Evolutionary conservation across 2,113 vertebrate species (phyloP), one percentile per base, ranked within the genome.

Genomic region (Synchiropus splendidus): DNA sequence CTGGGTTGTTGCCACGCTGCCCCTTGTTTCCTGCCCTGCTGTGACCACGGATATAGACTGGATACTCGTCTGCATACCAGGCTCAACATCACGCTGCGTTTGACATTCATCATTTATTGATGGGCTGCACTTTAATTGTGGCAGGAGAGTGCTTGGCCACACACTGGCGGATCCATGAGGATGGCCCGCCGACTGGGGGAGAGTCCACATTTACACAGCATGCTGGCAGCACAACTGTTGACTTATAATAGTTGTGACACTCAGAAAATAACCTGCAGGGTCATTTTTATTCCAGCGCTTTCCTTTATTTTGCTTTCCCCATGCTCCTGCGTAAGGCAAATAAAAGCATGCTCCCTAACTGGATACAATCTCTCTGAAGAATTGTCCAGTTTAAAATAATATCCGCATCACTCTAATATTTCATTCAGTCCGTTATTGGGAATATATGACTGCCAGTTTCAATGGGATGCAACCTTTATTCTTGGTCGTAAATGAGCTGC

Each of bases 81-180:
- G 67, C 54, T 71, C 54, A 77, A 74, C 72, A 61, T 61, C 84
- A 77, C 4, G 75, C 84, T 78, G 78, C 40, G 76, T 58, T 72
- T 86, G 85, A 75, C 85, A 87, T 87, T 86, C 75, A 85, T 86
- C 66, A 78, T 74, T 85, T 86, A 85, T 87, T 81, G 77, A 87
- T 72, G 73, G 47, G 27, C 31, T 45, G 38, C 51, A 48, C 61
- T 82, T 81, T 84, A 85, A 85, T 80, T 84, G 80, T 75, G 63
- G 70, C 48, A 36, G 67, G 67, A 65, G 52, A 70, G 64, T 61
- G 55, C 70, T 64, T 49, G 51, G 61, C 59, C 50, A 68, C 78
- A 61, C 67, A 62, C 72, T 59, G 70, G 54, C 61, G 56, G 18
- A 68, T 61, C 61, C 47, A 32, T 1, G 36, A 71, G 67, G 53